Conservation (phyloP, 2,888 invertebrate genomes). For the Folsomia candida region DNA sequence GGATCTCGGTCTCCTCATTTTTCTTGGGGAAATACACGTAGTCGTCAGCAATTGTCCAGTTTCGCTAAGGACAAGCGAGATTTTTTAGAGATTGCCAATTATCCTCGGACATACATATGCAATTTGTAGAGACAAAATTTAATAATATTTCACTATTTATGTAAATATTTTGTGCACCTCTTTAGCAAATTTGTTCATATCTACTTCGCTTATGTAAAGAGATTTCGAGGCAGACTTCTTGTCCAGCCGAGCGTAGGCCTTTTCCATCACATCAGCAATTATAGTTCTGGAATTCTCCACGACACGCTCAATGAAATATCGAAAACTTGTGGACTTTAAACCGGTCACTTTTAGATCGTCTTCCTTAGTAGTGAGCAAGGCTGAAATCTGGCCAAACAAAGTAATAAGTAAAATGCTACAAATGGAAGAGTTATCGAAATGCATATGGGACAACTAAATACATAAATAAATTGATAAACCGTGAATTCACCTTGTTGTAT, state of each 20-base stretch:
- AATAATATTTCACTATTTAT: constrained; percentile 11
- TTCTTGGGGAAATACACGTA: constrained; percentile 25
- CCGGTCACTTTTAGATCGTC: constrained; percentile 20
- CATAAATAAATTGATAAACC: no score
- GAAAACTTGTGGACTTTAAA: constrained; percentile 23
- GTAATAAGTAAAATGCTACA: background rate
- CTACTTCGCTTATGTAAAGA: constrained; percentile 21
- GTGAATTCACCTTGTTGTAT: constrained; percentile 38
- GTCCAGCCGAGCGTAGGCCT: constrained; percentile 27
- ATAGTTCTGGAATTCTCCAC: constrained; percentile 26
- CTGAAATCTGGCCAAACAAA: constrained; percentile 19
- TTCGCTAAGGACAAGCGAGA: constrained; percentile 25
- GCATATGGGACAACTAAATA: no score
- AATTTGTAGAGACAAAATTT: background rate
- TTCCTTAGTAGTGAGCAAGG: constrained; percentile 19
- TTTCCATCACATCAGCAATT: constrained; percentile 31
- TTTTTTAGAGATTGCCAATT: no score
- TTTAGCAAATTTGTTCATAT: constrained; percentile 22
- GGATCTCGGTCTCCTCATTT: constrained; percentile 10
- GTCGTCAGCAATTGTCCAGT: constrained; percentile 27
- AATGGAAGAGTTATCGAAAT: background rate
- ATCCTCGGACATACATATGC: no score
- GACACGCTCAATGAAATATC: constrained; percentile 35
- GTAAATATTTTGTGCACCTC: constrained; percentile 12
- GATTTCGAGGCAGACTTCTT: constrained; percentile 13